Percentiles rank a stretch among this genome's conserved stretches.
phyloP scores from a whole-genome alignment of 2,888 invertebrate genomes.

The Parascotia fuliginaria region DNA sequence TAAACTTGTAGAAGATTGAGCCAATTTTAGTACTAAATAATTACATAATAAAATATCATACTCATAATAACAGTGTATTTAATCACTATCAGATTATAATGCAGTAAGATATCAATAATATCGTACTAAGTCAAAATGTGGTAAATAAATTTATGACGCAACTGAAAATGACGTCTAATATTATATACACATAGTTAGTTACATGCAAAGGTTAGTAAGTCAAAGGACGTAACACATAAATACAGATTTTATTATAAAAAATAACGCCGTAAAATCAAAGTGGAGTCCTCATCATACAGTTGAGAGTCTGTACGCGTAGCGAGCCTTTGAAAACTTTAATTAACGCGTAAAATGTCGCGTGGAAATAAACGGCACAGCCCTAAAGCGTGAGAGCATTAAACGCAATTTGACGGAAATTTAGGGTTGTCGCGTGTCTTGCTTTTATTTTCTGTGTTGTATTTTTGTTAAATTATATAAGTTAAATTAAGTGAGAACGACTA shows the following conservation, averaged over 20 bases:
- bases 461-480: constrained; percentile 27
- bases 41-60: no score
- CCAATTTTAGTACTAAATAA: no score
- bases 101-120: no score
- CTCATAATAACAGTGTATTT: no score
- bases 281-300: constrained; percentile 5
- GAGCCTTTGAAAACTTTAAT: constrained; percentile 33
- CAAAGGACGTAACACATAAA: background rate
- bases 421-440: constrained; percentile 26
- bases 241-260: constrained; percentile 8
- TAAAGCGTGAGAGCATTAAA: constrained; percentile 23
- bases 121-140: no score
- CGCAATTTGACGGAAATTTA: constrained; percentile 30
- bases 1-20: no score
- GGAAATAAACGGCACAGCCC: constrained; percentile 29
- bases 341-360: constrained; percentile 29
- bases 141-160: no score
- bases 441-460: constrained; percentile 23
- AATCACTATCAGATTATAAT: no score
- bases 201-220: no score
- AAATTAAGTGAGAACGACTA: constrained; percentile 11
- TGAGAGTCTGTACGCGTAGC: constrained; percentile 16
- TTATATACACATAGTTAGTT: no score
- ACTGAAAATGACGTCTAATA: no score
- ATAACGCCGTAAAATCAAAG: constrained; percentile 5